Base-by-base conservation (phyloP, 1,140 invertebrate genomes). In the Grapholita molesta region DNA sequence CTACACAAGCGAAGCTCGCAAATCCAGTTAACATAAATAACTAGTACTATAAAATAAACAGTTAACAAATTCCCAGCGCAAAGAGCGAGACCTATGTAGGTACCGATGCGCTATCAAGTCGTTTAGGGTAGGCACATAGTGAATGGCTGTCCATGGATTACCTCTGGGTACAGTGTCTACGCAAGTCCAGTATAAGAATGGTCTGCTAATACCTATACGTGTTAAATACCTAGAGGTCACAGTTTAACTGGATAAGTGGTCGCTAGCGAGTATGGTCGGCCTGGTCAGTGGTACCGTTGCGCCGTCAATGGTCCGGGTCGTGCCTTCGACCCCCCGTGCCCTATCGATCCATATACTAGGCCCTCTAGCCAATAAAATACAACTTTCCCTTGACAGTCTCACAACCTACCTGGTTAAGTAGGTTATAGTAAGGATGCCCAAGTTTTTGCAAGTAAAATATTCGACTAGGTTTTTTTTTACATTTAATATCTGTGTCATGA, bases 241-340 rank as follows among this genome's bases (percentile, higher is more conserved):
- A 15, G n/a, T 38, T 38, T 5, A n/a, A 38, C 15, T 38, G 35
- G 35, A n/a, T 15, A n/a, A 6, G 35, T 5, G n/a, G 5, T 38
- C 6, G 7, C 0, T 38, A 38, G n/a, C 15, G n/a, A 15, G 35
- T n/a, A 38, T 38, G 21, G 8, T 21, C 18, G 15, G 42, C 42
- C 42, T 48, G 42, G 74, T 82, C 74, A 71, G 77, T 75, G 78
- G 78, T 90, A 85, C 85, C 86, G 88, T 88, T 88, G 85, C 79
- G 71, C 80, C 78, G 81, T 84, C 82, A 85, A 76, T 78, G 74
- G 78, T 35, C 70, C 77, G 78, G 79, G 79, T 78, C 75, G 77
- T 73, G 78, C 76, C 79, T 85, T 78, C 80, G 85, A 88, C 86
- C 82, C 80, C 80, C 70, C 67, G 73, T 80, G 79, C 79, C 84